Conservation (phyloP, 1,140 invertebrate species). For the Manduca sexta region DNA sequence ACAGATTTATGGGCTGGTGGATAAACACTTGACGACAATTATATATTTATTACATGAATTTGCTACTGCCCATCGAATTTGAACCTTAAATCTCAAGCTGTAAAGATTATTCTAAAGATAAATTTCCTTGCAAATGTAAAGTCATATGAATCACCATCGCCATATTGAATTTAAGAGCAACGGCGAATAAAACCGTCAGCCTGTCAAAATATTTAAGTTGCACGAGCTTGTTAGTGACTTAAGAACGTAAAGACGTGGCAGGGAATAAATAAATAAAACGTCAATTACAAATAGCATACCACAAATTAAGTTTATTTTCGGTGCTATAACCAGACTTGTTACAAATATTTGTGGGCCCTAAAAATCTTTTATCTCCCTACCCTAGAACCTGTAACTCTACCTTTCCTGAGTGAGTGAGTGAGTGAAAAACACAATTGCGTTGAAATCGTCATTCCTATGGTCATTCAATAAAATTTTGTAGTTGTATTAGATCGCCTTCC, state of each 20-base stretch:
- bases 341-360: too few species aligned
- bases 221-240: background rate
- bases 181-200: conserved; percentile 16
- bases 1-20: conserved; percentile 8
- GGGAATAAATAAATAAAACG: too few species aligned
- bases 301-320: too few species aligned
- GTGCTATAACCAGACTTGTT: too few species aligned
- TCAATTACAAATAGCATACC: too few species aligned
- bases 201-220: conserved; percentile 19
- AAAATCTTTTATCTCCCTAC: too few species aligned
- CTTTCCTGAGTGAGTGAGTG: too few species aligned
- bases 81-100: background rate
- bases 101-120: background rate
- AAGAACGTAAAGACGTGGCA: background rate
- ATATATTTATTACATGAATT: background rate
- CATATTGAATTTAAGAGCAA: conserved; percentile 19
- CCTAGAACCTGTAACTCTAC: too few species aligned
- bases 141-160: conserved; percentile 10
- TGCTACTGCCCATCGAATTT: background rate
- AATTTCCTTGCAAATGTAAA: background rate
- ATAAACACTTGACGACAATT: conserved; percentile 8
- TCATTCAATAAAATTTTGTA: too few species aligned
- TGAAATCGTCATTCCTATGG: too few species aligned
- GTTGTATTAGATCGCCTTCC: too few species aligned
- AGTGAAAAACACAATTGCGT: too few species aligned